Evolutionary conservation across 2,888 invertebrate species (phyloP), one percentile per base, ranked within the genome.

Genomic region (Xestia sexstrigata): DNA sequence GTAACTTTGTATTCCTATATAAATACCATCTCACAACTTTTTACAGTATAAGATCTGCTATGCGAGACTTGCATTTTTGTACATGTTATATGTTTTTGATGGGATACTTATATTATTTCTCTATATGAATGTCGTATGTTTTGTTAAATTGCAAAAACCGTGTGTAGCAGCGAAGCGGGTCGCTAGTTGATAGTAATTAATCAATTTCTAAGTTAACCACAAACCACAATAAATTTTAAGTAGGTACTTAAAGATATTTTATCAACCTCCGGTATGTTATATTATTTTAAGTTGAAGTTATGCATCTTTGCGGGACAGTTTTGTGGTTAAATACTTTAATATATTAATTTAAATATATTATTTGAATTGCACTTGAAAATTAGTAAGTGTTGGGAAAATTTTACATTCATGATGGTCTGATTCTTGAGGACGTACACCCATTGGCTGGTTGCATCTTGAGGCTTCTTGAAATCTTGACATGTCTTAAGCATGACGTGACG

Each of bases 141-240:
- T 65, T 42, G 15, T 17, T 7, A 42, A 42, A 8, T 65, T 17
- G 8, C 42, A 65, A 65, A 65, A 65, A 65, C 42, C 0, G 30
- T 7, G n/a, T 65, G 42, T 15, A n/a, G 60, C 9, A n/a, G 42
- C 15, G 9, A n/a, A 15, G 15, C 7, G 0, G 42, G 15, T 39
- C n/a, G 39, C 3, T 15, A 65, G n/a, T 42, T 66, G 20, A 65
- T 26, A 65, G 26, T 13, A 39, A 30, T 52, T 52, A 30, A 71
- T 65, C 42, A 49, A 58, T 74, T n/a, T 49, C 5, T 35, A 23
- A 49, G 5, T 7, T 39, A 49, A 78, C 49, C 78, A 26, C 75
- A 78, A 81, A 66, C 76, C 76, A 23, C 47, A 74, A 74, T 8
- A 17, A 8, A 52, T 58, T 58, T 23, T 1, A 3, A 74, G 35